Base-by-base conservation (phyloP, 2,888 invertebrate genomes). In the Tinea semifulvella region DNA sequence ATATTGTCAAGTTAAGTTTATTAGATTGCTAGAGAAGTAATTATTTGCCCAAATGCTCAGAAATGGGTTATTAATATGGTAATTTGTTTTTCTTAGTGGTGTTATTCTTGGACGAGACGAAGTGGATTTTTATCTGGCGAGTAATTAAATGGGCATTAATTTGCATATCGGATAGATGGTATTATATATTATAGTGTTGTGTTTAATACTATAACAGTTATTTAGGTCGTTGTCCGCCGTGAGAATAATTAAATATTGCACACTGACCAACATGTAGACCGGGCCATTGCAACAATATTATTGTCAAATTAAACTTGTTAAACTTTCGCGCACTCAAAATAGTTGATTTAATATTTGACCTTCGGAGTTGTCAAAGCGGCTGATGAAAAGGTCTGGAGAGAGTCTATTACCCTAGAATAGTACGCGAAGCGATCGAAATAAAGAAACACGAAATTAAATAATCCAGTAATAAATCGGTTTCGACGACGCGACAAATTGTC, bases 71-170 rank as follows among this genome's bases (percentile, higher is more conserved):
- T 55, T 57, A 58, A 61, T 58, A 65, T 58, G 59, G 5, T 28
- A 28, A 28, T 28, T 28, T 28, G 7, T 46, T 40, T n/a, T n/a
- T n/a, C n/a, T n/a, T n/a, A n/a, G n/a, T n/a, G n/a, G 44, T 44
- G 51, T 52, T 50, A 47, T 63, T 60, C n/a, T n/a, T 56, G 55
- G 53, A 50, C 51, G 55, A 57, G 55, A 63, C 57, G 56, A 56
- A 40, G 18, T 54, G 57, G 57, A 61, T 57, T 56, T 51, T 61
- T 63, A 63, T 65, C 57, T 55, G 50, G 50, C 50, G 50, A 53
- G 61, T 66, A 73, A 72, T 73, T 67, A 71, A 61, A 63, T 53
- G 56, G 50, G 60, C 60, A 64, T 66, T 61, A 64, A 69, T 76
- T 71, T 70, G 62, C 61, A 70, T 72, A 62, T 52, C 55, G 57